A percentile compares a stretch with the other conserved stretches of the same genome.
Evolutionary conservation across 2,113 vertebrate genomes (phyloP).

Genomic region (Colaptes auratus): DNA sequence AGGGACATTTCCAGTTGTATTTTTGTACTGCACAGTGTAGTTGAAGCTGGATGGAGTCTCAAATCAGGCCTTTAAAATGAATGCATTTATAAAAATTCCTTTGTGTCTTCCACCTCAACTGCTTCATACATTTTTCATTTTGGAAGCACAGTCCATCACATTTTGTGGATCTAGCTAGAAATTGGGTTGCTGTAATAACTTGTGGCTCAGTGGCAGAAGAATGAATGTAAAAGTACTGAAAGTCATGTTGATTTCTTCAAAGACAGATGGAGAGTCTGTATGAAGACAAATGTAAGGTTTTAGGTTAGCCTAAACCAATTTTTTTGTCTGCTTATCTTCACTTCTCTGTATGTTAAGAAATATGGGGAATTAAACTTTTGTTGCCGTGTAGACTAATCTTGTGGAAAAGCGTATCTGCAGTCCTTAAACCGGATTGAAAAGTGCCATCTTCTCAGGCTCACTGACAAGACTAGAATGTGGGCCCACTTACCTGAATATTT

Average conservation of each 20-base stretch:
- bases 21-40: neutral
- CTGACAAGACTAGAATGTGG: too few relatives aligned
- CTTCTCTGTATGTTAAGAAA: neutral
- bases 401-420: neutral
- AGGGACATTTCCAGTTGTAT: neutral
- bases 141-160: neutral
- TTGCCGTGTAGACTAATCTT: neutral
- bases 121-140: neutral
- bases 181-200: neutral
- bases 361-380: neutral
- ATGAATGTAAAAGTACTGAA: neutral
- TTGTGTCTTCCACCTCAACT: neutral
- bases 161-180: neutral
- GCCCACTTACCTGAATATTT: neutral
- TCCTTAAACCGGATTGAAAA: neutral
- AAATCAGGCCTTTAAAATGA: neutral
- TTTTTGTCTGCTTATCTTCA: neutral
- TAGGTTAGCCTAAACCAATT: neutral
- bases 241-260: neutral
- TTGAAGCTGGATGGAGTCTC: neutral
- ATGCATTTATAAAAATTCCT: neutral
- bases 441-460: neutral
- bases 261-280: neutral
- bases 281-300: neutral
- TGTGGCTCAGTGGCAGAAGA: neutral